A percentile compares a stretch with the other conserved stretches of the same genome.
Evolutionary conservation across 2,113 vertebrate genomes (phyloP).

Genomic region (Chionomys nivalis): DNA sequence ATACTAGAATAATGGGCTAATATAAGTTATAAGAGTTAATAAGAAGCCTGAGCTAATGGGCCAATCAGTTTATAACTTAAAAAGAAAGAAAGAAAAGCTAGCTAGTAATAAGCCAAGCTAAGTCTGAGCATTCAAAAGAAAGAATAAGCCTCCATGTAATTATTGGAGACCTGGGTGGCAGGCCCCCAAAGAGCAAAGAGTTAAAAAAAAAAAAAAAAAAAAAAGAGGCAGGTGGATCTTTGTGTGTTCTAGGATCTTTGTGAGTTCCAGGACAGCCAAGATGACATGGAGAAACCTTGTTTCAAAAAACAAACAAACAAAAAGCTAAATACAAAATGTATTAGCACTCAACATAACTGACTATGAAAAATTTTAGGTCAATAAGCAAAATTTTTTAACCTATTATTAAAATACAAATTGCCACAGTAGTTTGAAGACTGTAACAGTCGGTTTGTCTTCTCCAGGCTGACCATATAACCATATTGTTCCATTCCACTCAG

Average conservation of each 20-base stretch:
- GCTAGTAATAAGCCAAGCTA: too few species aligned
- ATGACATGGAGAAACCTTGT: background rate
- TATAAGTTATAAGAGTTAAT: too few species aligned
- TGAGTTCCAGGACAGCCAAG: background rate
- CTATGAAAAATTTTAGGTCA: background rate
- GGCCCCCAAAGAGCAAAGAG: too few species aligned
- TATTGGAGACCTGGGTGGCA: too few species aligned
- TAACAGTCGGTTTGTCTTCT: background rate
- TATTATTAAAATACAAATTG: conserved; percentile 1
- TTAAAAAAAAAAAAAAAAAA: too few species aligned
- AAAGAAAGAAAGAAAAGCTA: background rate
- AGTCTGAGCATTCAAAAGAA: too few species aligned
- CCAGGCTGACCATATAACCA: background rate
- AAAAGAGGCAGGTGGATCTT: background rate
- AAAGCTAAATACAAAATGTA: background rate
- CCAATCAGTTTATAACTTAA: too few species aligned
- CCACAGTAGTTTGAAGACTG: background rate
- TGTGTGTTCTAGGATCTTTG: background rate
- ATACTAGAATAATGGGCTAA: too few species aligned
- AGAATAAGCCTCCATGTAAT: too few species aligned
- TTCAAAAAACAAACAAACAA: background rate
- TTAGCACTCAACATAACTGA: background rate
- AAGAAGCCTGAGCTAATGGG: too few species aligned
- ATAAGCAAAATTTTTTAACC: background rate
- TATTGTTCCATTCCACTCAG: background rate